A percentile compares a stretch with the other conserved stretches of the same genome.
Evolutionary conservation across 2,113 vertebrate species (phyloP).

Genomic region (Danionella cerebrum): DNA sequence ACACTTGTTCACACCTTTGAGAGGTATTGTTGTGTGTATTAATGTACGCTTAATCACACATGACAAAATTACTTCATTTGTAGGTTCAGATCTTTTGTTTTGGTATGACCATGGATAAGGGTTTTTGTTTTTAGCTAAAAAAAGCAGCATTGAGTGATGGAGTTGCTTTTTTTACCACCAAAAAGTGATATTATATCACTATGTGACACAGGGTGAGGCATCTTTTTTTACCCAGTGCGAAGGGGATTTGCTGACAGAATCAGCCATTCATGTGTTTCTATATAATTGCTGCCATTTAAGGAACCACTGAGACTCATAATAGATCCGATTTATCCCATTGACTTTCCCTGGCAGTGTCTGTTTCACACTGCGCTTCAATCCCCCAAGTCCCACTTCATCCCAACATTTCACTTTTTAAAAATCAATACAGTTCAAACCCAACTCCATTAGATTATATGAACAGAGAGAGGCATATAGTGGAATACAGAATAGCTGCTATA

Average conservation of each 20-base stretch:
- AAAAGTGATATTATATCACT: slow-evolving; percentile 1
- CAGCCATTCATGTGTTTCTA: slow-evolving; percentile 36
- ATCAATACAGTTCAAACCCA: slow-evolving; percentile 13
- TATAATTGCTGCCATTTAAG: slow-evolving; percentile 45
- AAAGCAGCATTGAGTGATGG: neutral
- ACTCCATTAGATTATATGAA: slow-evolving; percentile 11
- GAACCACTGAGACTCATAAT: slow-evolving; percentile 42
- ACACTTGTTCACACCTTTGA: slow-evolving; percentile 36
- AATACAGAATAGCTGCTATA: neutral
- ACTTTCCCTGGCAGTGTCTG: slow-evolving; percentile 2
- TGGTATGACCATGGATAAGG: neutral
- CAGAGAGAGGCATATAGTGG: neutral
- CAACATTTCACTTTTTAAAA: slow-evolving; percentile 19
- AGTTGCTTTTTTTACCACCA: slow-evolving; percentile 13
- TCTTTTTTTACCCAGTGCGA: slow-evolving; percentile 30
- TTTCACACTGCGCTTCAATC: slow-evolving; percentile 7
- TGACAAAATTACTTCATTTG: slow-evolving; percentile 9
- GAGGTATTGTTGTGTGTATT: slow-evolving; percentile 25
- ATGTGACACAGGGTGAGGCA: slow-evolving; percentile 2
- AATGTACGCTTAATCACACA: slow-evolving; percentile 22
- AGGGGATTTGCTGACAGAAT: slow-evolving; percentile 36
- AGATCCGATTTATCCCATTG: slow-evolving; percentile 31
- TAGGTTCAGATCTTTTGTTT: neutral
- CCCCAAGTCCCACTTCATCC: neutral
- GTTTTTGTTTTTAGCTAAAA: neutral